A percentile compares a stretch with the other conserved stretches of the same genome.
Conservation (phyloP, 2,888 invertebrate species). For the Rambutsinella grinnellia region DNA sequence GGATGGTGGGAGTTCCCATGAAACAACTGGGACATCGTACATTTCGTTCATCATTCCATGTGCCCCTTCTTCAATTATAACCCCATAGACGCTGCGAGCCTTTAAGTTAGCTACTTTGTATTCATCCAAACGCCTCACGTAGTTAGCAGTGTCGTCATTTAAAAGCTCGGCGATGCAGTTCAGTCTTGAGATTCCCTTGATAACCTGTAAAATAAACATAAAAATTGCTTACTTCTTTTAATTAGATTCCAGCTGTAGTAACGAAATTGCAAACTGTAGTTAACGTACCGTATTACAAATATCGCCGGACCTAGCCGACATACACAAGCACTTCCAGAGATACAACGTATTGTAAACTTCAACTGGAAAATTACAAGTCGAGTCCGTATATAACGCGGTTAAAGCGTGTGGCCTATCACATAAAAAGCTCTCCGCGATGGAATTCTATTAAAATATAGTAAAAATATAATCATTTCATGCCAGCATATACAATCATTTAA, state of each 20-base stretch:
- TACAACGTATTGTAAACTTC: conserved; percentile 23
- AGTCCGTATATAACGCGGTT: conserved; percentile 34
- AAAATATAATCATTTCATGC: neutral
- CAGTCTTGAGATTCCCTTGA: conserved; percentile 33
- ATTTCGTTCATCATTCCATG: conserved; percentile 28
- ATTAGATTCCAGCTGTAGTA: neutral
- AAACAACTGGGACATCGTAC: conserved; percentile 33
- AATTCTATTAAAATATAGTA: conserved; percentile 20
- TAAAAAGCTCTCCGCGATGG: conserved; percentile 35
- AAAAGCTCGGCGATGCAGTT: conserved; percentile 34
- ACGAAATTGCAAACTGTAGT: neutral
- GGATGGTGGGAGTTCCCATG: conserved; percentile 52
- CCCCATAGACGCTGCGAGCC: conserved; percentile 37
- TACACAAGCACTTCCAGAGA: conserved; percentile 40
- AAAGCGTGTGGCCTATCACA: conserved; percentile 29
- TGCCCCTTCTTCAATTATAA: conserved; percentile 34
- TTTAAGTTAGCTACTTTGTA: conserved; percentile 31
- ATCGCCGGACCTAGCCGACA: conserved; percentile 26
- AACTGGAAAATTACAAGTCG: conserved; percentile 32
- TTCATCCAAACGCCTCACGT: conserved; percentile 11
- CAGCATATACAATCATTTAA: neutral
- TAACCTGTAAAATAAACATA: conserved; percentile 22
- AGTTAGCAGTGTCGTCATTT: neutral
- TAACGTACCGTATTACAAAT: conserved; percentile 31
- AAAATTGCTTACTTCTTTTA: neutral